Base-by-base conservation (phyloP, 2,113 vertebrate species). In the Ammodytes dubius region DNA sequence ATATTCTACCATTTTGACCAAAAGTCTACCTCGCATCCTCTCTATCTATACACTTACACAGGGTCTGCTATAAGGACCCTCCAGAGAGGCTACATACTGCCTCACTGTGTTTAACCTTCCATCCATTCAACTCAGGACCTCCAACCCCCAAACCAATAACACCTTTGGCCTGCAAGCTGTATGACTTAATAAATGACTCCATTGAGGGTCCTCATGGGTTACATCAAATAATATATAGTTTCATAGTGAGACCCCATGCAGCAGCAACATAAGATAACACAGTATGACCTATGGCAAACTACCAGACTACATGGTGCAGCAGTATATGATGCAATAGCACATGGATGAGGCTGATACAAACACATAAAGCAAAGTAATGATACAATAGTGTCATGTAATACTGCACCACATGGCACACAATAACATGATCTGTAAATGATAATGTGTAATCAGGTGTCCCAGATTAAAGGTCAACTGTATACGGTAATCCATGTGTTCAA, bases 101-200 rank as follows among this genome's bases (percentile, higher is more conserved):
- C 59, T 67, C 45, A 1, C 53, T 78, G 37, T 46, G 56, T 15
- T 65, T 71, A 15, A 35, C 49, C 42, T 45, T 56, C 40, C 6
- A 35, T 59, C 64, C 3, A 6, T 65, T 42, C 58, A 27, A 47
- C 39, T 43, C 45, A 9, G 8, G 45, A 52, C 46, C 45, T 57
- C 43, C 7, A 17, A 43, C 53, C 59, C 68, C 57, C 57, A 68
- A 12, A 39, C 67, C 53, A 68, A 12, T 50, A 19, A 57, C 65
- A 81, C 43, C 50, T 70, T 84, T 70, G 70, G 9, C 58, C 73
- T 56, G 65, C 74, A 65, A 5, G 2, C 47, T 27, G 58, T 43
- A 17, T 50, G 57, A 66, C 57, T 76, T 77, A 52, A 70, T 64
- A 61, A 82, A 89, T 54, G 49, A 65, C 46, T 7, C 60, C 56